Conservation (phyloP, 2,888 invertebrate species). For the Furcula furcula region DNA sequence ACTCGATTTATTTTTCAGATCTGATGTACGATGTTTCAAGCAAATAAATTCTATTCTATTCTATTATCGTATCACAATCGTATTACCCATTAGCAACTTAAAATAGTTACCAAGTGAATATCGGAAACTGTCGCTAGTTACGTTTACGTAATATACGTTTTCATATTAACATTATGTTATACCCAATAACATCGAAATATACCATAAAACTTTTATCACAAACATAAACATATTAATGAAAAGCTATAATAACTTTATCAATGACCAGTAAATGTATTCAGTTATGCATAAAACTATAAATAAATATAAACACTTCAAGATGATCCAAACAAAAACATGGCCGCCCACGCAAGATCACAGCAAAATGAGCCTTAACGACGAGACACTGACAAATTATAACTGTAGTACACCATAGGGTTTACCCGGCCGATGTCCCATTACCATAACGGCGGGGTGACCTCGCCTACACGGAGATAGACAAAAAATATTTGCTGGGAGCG, state of each 20-base stretch:
- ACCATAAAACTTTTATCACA: no score
- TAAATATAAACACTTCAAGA: constrained; percentile 7
- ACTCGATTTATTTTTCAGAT: no score
- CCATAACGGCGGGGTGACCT: constrained; percentile 71
- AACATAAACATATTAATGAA: no score
- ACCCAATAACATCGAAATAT: no score
- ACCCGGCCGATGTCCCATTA: constrained; percentile 62
- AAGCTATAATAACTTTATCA: neutral
- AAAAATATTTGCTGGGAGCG: constrained; percentile 72
- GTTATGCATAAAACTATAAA: neutral
- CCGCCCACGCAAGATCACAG: constrained; percentile 19
- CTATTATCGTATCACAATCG: no score
- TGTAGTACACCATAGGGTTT: constrained; percentile 64
- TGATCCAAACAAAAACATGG: constrained; percentile 28
- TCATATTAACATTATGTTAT: no score
- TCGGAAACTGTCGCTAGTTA: no score
- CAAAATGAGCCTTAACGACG: constrained; percentile 52
- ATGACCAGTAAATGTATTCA: neutral
- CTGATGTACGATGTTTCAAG: no score
- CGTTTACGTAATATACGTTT: no score
- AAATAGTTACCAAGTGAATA: no score
- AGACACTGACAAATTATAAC: constrained; percentile 72
- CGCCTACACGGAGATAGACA: constrained; percentile 70
- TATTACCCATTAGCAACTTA: no score
- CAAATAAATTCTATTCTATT: no score